Conservation (phyloP, 1,140 invertebrate species). For the Pseudomyrmex dendroicus region DNA sequence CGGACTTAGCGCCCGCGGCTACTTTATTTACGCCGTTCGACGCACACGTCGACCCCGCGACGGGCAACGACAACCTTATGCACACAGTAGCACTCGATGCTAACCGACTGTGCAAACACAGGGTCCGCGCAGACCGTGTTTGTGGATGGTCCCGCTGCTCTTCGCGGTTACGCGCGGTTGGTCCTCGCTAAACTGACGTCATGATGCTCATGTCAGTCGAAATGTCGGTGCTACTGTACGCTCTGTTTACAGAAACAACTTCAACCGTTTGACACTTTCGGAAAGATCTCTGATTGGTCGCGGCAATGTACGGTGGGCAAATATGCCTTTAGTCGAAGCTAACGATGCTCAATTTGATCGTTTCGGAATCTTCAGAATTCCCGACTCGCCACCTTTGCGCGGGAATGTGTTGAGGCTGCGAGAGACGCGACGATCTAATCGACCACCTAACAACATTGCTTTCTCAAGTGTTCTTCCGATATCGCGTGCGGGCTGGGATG, state of each 20-base stretch:
- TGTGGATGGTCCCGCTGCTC: constrained; percentile 54
- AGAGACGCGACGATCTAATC: not conserved
- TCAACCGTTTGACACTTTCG: constrained; percentile 68
- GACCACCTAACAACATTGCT: not conserved
- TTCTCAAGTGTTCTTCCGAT: too few relatives aligned
- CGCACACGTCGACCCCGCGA: constrained; percentile 55
- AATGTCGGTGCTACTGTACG: constrained; percentile 65
- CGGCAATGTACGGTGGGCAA: constrained; percentile 24
- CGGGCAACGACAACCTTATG: constrained; percentile 66
- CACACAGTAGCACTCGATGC: constrained; percentile 72
- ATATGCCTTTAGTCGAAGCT: constrained; percentile 55
- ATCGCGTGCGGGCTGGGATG: too few relatives aligned
- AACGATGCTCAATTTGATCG: constrained; percentile 38
- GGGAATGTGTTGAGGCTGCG: not conserved
- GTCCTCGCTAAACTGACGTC: constrained; percentile 66
- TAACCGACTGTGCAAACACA: constrained; percentile 72
- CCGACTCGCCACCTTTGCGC: not conserved
- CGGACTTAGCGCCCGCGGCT: constrained; percentile 71
- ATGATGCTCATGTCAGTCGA: constrained; percentile 60
- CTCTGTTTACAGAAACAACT: constrained; percentile 69
- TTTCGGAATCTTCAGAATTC: constrained; percentile 32
- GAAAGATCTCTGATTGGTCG: constrained; percentile 45
- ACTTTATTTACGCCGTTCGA: constrained; percentile 75
- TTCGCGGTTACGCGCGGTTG: constrained; percentile 55
- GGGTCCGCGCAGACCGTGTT: constrained; percentile 57